Conservation (phyloP, 2,888 invertebrate species). For the Pogonocherus hispidulus region DNA sequence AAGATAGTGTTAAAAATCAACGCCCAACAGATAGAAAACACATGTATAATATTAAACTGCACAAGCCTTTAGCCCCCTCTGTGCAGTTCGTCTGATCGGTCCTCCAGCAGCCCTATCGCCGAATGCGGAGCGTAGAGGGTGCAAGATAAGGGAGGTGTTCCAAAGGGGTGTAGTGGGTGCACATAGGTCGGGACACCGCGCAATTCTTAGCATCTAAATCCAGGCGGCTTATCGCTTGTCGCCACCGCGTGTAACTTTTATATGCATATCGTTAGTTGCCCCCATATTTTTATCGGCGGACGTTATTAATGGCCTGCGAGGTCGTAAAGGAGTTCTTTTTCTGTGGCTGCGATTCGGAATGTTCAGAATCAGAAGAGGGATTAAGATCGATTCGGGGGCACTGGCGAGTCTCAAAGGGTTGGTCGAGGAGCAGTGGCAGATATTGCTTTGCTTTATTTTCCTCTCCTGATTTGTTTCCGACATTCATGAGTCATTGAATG, state of each 20-base stretch:
- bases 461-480: not conserved
- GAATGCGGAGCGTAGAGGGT: not conserved
- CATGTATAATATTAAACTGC: too few species aligned
- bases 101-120: slow-evolving; percentile 14
- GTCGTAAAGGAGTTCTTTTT: slow-evolving; percentile 18
- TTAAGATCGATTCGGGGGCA: slow-evolving; percentile 15
- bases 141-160: slow-evolving; percentile 21
- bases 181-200: slow-evolving; percentile 43
- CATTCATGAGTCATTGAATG: not conserved
- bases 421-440: slow-evolving; percentile 5
- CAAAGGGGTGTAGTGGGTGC: slow-evolving; percentile 38
- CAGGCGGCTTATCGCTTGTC: slow-evolving; percentile 51
- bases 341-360: slow-evolving; percentile 9
- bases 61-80: too few species aligned
- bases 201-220: slow-evolving; percentile 52
- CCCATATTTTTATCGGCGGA: slow-evolving; percentile 25
- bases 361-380: slow-evolving; percentile 3
- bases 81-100: slow-evolving; percentile 12
- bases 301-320: slow-evolving; percentile 22
- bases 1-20: too few species aligned
- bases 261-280: slow-evolving; percentile 30
- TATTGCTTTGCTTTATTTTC: slow-evolving; percentile 8
- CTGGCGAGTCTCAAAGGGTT: slow-evolving; percentile 24
- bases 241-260: slow-evolving; percentile 49
- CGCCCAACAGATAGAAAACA: too few species aligned